phyloP scores from a whole-genome alignment of 1,140 invertebrate species.

The Drosophila littoralis region DNA sequence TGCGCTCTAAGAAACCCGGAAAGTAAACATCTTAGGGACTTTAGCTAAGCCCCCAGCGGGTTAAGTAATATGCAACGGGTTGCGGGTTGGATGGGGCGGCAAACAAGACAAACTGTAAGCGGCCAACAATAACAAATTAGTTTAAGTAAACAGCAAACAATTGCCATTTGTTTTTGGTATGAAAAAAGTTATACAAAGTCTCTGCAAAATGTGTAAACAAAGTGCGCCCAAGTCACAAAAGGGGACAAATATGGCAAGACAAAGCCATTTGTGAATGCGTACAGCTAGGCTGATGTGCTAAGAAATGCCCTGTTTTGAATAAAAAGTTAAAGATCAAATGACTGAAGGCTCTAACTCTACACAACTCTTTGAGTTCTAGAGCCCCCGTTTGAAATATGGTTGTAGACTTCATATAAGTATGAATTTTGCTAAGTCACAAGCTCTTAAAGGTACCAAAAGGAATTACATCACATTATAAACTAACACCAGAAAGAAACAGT shows the following conservation, averaged over 20 bases:
- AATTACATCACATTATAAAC: not conserved
- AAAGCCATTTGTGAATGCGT: not conserved
- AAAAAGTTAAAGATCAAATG: too few species aligned
- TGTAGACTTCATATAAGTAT: too few species aligned
- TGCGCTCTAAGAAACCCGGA: constrained; percentile 16
- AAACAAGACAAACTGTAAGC: constrained; percentile 13
- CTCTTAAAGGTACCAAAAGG: too few species aligned
- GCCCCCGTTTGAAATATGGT: too few species aligned
- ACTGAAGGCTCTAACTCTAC: too few species aligned
- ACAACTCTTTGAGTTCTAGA: too few species aligned
- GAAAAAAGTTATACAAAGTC: constrained; percentile 29
- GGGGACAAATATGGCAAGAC: constrained; percentile 21
- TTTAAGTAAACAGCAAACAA: constrained; percentile 44
- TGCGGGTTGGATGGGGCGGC: not conserved
- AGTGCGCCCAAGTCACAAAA: constrained; percentile 12
- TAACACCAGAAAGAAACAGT: not conserved
- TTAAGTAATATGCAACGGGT: constrained; percentile 7
- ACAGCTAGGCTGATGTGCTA: not conserved
- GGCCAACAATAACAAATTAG: constrained; percentile 41
- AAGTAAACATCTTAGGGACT: constrained; percentile 17
- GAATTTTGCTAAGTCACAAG: too few species aligned
- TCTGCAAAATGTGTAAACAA: constrained; percentile 36
- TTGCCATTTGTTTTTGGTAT: constrained; percentile 24
- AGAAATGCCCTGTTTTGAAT: constrained; percentile 6
- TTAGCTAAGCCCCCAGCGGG: not conserved